phyloP scores from a whole-genome alignment of 37 sponge, comb jelly and placozoan genomes.

The Lycopodina hypogea region DNA sequence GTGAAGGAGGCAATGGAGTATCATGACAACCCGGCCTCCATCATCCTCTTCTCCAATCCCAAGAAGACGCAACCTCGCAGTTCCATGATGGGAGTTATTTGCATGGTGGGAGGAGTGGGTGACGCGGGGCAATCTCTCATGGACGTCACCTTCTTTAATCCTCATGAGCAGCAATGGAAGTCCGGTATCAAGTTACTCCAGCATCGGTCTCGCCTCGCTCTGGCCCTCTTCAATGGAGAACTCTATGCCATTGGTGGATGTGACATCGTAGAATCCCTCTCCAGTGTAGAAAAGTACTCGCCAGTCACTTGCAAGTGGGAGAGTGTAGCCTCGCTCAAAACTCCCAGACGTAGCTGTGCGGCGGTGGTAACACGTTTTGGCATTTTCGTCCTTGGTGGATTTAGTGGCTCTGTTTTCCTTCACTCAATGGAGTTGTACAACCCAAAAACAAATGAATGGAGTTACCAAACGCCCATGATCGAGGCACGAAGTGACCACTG shows the following conservation, averaged over 20 bases:
- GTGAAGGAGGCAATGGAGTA: conserved; percentile 60
- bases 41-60: conserved; percentile 49
- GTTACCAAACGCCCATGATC: conserved; percentile 61
- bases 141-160: conserved; percentile 61
- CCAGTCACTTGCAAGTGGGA: conserved; percentile 52
- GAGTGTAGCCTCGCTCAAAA: conserved; percentile 46
- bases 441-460: conserved; percentile 60
- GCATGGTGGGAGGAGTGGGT: conserved; percentile 65
- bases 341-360: conserved; percentile 52
- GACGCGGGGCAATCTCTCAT: conserved; percentile 55
- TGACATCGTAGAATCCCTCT: conserved; percentile 36
- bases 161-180: conserved; percentile 71
- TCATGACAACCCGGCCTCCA: conserved; percentile 64
- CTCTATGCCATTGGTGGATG: conserved; percentile 76
- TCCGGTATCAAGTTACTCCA: conserved; percentile 62
- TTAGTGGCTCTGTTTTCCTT: conserved; percentile 63
- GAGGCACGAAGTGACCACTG: conserved; percentile 63
- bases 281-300: conserved; percentile 67
- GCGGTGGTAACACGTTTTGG: conserved; percentile 50
- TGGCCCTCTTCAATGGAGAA: conserved; percentile 56
- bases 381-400: conserved; percentile 78
- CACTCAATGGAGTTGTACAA: conserved; percentile 69
- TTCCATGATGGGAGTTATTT: conserved; percentile 67
- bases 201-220: conserved; percentile 47
- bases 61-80: conserved; percentile 71